Percentiles rank a stretch among this genome's conserved stretches.
These are phyloP conservation scores for Geotrupes spiniger DNA, from an alignment of 2,888 invertebrate genomes.

Conservation along the genomic window DNA sequence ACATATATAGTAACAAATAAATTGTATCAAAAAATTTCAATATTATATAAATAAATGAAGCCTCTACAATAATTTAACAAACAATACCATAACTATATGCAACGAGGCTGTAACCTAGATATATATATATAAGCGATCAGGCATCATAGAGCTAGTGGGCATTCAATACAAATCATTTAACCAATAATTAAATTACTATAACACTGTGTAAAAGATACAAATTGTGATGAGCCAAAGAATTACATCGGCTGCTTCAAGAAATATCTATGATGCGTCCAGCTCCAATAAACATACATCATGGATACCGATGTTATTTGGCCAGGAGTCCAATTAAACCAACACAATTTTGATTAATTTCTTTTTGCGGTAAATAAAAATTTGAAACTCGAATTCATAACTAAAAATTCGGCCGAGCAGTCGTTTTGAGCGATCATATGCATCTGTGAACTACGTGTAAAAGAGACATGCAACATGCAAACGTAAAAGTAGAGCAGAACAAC, in stretches of 20 bases:
- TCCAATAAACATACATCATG: constrained; percentile 11
- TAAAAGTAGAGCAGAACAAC: constrained; percentile 31
- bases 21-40: constrained; percentile 39
- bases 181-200: constrained; percentile 16
- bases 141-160: constrained; percentile 41
- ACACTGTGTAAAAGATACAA: constrained; percentile 13
- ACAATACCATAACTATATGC: constrained; percentile 46
- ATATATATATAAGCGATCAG: constrained; percentile 43
- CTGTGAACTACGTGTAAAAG: constrained; percentile 47
- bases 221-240: constrained; percentile 26
- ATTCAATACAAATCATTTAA: constrained; percentile 29
- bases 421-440: constrained; percentile 53
- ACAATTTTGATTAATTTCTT: too few species aligned
- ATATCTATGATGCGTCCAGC: constrained; percentile 32
- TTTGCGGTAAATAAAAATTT: constrained; percentile 12
- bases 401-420: constrained; percentile 46
- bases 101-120: constrained; percentile 41
- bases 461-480: constrained; percentile 45
- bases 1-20: constrained; percentile 32
- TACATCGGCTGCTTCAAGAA: constrained; percentile 15
- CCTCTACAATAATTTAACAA: constrained; percentile 49
- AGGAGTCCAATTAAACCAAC: not conserved
- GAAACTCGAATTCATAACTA: constrained; percentile 32
- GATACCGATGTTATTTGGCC: constrained; percentile 3
- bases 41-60: constrained; percentile 46